phyloP scores from a whole-genome alignment of 2,888 invertebrate genomes.

The Megalurothrips usitatus region DNA sequence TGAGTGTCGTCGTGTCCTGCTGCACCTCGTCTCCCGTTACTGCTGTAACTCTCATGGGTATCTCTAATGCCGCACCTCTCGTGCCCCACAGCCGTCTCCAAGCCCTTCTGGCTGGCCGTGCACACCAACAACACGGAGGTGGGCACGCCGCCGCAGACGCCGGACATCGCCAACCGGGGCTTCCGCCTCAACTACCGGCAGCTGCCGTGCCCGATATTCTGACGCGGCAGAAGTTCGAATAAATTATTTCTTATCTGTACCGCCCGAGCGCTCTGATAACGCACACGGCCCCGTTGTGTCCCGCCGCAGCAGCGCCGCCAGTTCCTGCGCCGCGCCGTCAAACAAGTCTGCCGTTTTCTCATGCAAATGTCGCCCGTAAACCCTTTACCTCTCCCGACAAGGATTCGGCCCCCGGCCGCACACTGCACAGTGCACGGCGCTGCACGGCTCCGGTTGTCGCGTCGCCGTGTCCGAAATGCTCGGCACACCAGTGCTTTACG shows the following conservation, averaged over 20 bases:
- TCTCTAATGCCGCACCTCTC: neutral
- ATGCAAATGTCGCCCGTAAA: conserved; percentile 3
- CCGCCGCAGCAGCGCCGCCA: too few species aligned
- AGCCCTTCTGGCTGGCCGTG: conserved; percentile 70
- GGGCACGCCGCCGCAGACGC: conserved; percentile 45
- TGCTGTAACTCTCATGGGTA: too few species aligned
- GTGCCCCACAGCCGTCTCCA: conserved; percentile 53
- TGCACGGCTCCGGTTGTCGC: neutral
- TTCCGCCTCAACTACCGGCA: conserved; percentile 68
- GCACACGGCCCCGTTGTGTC: too few species aligned
- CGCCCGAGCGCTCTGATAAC: too few species aligned
- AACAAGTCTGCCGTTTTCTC: neutral
- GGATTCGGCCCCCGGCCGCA: too few species aligned
- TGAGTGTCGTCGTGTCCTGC: conserved; percentile 49
- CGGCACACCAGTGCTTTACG: too few species aligned
- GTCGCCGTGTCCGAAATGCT: too few species aligned
- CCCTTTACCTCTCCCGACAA: neutral
- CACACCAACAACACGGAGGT: conserved; percentile 60
- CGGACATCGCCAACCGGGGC: conserved; percentile 68
- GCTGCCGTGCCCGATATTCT: conserved; percentile 51
- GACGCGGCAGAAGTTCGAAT: neutral
- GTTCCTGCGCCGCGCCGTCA: too few species aligned
- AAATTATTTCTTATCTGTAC: neutral
- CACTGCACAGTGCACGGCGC: neutral
- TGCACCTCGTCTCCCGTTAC: too few species aligned